Conservation (phyloP, 1,140 invertebrate genomes). For the Drosophila subobscura region DNA sequence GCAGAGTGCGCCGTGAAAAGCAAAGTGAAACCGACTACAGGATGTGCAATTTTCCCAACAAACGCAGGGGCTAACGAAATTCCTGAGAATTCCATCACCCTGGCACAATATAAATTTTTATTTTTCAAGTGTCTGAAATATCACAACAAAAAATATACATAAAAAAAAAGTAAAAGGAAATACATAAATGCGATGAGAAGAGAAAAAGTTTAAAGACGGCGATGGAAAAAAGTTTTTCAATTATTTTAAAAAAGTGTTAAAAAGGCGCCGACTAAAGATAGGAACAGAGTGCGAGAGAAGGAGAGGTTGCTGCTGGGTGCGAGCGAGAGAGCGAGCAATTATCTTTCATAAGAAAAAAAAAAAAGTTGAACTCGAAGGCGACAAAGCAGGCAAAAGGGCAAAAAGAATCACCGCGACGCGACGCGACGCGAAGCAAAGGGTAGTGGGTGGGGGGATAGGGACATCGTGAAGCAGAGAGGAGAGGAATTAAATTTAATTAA, state of each 20-base stretch:
- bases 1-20: constrained; percentile 25
- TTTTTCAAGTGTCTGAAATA: constrained; percentile 70
- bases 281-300: constrained; percentile 12
- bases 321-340: constrained; percentile 26
- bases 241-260: constrained; percentile 80
- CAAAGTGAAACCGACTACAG: not conserved
- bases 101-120: constrained; percentile 65
- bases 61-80: constrained; percentile 11
- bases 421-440: not conserved
- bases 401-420: constrained; percentile 22
- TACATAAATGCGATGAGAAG: constrained; percentile 45
- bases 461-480: not conserved
- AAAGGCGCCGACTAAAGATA: constrained; percentile 33
- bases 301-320: constrained; percentile 7
- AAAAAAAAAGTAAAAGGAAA: constrained; percentile 27
- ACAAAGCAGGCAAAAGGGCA: constrained; percentile 28
- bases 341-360: constrained; percentile 51
- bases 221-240: constrained; percentile 76
- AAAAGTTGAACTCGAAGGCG: constrained; percentile 18
- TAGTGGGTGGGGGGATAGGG: too few relatives aligned
- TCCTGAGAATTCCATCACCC: constrained; percentile 11
- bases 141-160: constrained; percentile 26
- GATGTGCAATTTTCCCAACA: constrained; percentile 42
- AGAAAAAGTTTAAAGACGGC: constrained; percentile 52
- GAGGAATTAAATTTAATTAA: constrained; percentile 50